Evolutionary conservation across 2,113 vertebrate genomes (phyloP), one percentile per base, ranked within the genome.

Genomic region (Zosterops lateralis): DNA sequence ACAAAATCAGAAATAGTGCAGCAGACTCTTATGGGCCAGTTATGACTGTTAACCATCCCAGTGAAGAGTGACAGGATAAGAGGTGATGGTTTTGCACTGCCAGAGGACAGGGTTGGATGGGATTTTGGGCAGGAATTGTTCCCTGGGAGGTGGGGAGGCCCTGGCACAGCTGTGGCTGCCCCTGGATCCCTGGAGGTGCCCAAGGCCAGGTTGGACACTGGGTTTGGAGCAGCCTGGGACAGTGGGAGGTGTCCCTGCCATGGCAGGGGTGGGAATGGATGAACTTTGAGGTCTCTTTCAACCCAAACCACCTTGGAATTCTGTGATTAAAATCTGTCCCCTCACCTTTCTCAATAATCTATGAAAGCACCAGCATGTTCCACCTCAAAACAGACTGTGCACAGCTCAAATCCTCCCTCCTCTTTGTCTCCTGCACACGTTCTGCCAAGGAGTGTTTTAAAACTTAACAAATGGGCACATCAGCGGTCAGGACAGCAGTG

Each of bases 81-180:
- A 25, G 19, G 29, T 32, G 57, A 34, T 31, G 70, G n/a, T n/a
- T 60, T 53, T 8, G 22, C 16, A 8, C 19, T 60, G 61, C 38
- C 61, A 60, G 16, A 53, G 29, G 22, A 3, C 44, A 51, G 44
- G 19, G 47, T 0, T 12, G 0, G 45, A 7, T 47, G 19, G 40
- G 47, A 68, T 4, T 1, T 0, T 26, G 17, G 45, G 40, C 1
- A 61, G 47, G 29, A 56, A 76, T 42, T 21, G 0, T 1, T 22
- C 20, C 19, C 47, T 54, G 45, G 0, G 0, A 67, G 45, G 44
- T 20, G 53, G 15, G 12, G 0, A 81, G 50, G 7, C 5, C 10
- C 60, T 81, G 86, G 85, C 17, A n/a, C 18, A 38, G 58, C 36
- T 72, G 58, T 1, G 75, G 44, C 44, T 66, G 60, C 1, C 53